Evolutionary conservation across 2,888 invertebrate species (phyloP).

Genomic region (Drosophila colorata): DNA sequence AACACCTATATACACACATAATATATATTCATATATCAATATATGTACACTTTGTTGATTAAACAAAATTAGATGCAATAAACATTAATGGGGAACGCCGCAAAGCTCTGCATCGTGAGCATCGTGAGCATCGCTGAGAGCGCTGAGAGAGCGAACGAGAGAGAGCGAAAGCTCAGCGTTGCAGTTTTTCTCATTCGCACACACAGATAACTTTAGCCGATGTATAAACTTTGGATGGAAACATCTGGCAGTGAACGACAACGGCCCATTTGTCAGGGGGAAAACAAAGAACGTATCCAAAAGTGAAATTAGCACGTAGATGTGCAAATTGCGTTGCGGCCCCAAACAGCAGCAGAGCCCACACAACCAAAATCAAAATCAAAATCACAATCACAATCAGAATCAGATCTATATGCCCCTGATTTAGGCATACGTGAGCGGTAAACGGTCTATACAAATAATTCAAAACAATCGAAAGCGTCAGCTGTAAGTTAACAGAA

Average conservation of each 20-base stretch:
- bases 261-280: slow-evolving; percentile 21
- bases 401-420: slow-evolving; percentile 4
- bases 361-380: neutral
- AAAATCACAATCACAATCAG: neutral
- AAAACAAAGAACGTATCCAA: slow-evolving; percentile 49
- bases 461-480: neutral
- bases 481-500: neutral
- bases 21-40: slow-evolving; percentile 2
- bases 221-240: slow-evolving; percentile 72
- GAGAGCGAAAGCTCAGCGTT: slow-evolving; percentile 42
- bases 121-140: neutral
- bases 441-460: neutral
- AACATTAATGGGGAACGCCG: slow-evolving; percentile 35
- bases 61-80: slow-evolving; percentile 36
- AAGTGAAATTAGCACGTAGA: slow-evolving; percentile 54
- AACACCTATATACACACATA: neutral
- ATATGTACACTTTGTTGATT: slow-evolving; percentile 39
- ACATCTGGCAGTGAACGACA: slow-evolving; percentile 29
- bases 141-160: neutral
- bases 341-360: neutral
- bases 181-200: slow-evolving; percentile 7
- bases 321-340: slow-evolving; percentile 53
- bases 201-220: slow-evolving; percentile 34
- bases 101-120: slow-evolving; percentile 52
- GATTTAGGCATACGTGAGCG: neutral